These are phyloP conservation scores for Hymenopus coronatus DNA, from an alignment of 2,888 invertebrate genomes.

Conservation along the genomic window DNA sequence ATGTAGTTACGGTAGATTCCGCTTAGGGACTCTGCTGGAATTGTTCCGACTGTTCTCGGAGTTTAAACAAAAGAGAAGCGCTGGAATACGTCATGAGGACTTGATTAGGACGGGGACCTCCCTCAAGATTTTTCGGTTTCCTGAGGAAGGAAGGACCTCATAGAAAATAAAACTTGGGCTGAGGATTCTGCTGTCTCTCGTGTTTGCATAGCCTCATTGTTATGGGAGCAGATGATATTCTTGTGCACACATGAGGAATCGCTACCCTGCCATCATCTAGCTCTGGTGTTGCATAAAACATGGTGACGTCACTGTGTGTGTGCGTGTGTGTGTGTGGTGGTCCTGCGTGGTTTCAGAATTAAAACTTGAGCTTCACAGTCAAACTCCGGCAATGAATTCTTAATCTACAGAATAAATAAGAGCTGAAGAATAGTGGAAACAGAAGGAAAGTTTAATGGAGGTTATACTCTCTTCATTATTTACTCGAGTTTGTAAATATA, in stretches of 20 bases:
- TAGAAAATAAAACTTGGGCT: background rate
- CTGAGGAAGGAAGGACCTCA: background rate
- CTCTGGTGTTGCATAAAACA: conserved; percentile 11
- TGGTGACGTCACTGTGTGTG: conserved; percentile 1
- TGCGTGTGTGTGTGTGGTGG: background rate
- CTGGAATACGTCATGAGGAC: conserved; percentile 16
- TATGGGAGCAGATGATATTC: conserved; percentile 10
- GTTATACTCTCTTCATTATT: background rate
- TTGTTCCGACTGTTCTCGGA: background rate
- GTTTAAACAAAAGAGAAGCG: conserved; percentile 24
- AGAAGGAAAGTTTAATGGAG: background rate
- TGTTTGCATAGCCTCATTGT: conserved; percentile 15
- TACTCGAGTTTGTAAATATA: background rate
- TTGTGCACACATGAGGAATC: conserved; percentile 7
- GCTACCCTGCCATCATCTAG: background rate
- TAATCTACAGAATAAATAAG: background rate
- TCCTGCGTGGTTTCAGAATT: background rate
- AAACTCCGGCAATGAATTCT: background rate
- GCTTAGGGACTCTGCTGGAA: background rate
- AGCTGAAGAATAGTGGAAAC: background rate
- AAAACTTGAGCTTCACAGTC: background rate
- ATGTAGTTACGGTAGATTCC: background rate
- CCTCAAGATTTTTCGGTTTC: background rate
- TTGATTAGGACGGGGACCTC: conserved; percentile 8
- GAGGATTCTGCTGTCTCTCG: background rate